Evolutionary conservation across 2,113 vertebrate genomes (phyloP), one percentile per base, ranked within the genome.

Genomic region (Catharus fuscescens): DNA sequence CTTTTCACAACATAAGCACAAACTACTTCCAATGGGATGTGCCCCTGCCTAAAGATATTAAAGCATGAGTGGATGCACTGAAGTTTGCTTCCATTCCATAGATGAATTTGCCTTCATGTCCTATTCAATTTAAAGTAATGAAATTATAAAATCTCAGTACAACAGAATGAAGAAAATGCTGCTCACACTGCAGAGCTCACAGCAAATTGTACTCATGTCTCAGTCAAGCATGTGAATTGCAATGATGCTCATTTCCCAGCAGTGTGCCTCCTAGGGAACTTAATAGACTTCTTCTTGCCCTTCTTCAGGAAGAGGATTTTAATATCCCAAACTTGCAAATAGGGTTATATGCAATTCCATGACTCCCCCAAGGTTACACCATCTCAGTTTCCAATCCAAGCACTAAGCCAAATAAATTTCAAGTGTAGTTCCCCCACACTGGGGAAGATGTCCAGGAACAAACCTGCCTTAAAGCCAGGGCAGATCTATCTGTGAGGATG

Each of bases 271-370:
- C 54, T 29, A 73, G 70, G 81, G 71, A 94, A 88, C 79, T 31
- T 34, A 61, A 61, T 14, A 74, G 25, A 66, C 57, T 44, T 64
- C 53, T 92, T 76, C 59, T 80, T 91, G 54, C 32, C 59, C 25
- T 50, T 74, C 69, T 69, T 86, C 56, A 50, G 59, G 54, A 77
- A 32, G 15, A 71, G 20, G 29, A 84, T 80, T 77, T 90, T 83
- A 93, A 79, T 80, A 89, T 90, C 45, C 26, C 50, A 80, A 61
- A 82, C 47, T 61, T 93, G 62, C 82, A 90, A 91, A 93, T 34
- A 50, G n/a, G n/a, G 47, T 82, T 87, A 83, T 47, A 61, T 19
- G 52, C 67, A 72, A 69, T 86, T 65, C 64, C 50, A 53, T 38
- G 32, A 61, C 64, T 90, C 66, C 52, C 26, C 7, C 64, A 86